Conservation (phyloP, 1,140 invertebrate genomes). For the Carcinoscorpius rotundicauda region DNA sequence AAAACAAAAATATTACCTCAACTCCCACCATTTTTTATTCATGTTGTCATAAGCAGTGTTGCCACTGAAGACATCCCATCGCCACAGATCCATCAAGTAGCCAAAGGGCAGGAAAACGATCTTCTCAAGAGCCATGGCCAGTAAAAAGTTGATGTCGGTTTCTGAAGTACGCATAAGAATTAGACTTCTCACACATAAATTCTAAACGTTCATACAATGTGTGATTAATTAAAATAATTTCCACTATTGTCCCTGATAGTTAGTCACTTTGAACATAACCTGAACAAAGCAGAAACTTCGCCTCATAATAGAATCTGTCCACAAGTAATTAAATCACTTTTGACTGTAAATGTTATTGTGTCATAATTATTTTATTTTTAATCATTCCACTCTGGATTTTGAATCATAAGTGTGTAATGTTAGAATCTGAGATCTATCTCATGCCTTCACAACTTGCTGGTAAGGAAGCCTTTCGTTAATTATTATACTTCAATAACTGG, state of each 20-base stretch:
- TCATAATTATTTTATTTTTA: no score
- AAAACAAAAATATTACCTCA: conserved; percentile 27
- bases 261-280: neutral
- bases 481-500: no score
- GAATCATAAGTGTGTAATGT: no score
- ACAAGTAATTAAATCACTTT: neutral
- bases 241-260: neutral
- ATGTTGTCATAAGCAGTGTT: conserved; percentile 50
- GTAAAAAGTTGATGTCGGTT: conserved; percentile 54
- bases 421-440: no score
- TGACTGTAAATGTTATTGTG: neutral
- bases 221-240: no score
- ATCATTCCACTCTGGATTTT: no score
- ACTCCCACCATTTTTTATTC: conserved; percentile 69
- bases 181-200: no score
- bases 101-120: conserved; percentile 79
- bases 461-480: no score
- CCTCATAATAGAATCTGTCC: neutral
- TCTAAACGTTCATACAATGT: no score
- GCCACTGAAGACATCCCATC: conserved; percentile 72
- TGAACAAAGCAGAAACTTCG: neutral
- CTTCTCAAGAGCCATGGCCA: conserved; percentile 67
- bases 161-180: conserved; percentile 6
- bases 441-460: no score
- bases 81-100: conserved; percentile 69